A percentile compares a stretch with the other conserved stretches of the same genome.
These are phyloP conservation scores for Beaufortia kweichowensis DNA, from an alignment of 2,113 vertebrate genomes.

Conservation along the genomic window DNA sequence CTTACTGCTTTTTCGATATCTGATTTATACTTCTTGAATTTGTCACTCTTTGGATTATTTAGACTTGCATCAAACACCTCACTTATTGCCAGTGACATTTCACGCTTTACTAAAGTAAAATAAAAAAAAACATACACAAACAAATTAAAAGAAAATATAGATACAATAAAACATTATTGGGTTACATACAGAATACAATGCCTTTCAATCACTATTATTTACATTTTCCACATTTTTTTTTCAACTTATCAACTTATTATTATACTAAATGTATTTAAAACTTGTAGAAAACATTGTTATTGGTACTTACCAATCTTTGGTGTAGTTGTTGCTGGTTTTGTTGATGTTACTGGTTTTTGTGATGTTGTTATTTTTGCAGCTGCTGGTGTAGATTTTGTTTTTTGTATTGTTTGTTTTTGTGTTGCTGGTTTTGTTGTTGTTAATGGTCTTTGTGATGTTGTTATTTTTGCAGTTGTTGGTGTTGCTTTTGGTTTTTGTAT, in stretches of 20 bases:
- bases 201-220: too few species aligned
- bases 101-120: background rate
- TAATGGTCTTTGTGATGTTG: too few species aligned
- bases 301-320: background rate
- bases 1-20: slow-evolving; percentile 34
- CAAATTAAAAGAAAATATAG: background rate
- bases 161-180: too few species aligned
- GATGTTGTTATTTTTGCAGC: background rate
- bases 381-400: background rate
- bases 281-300: background rate
- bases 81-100: slow-evolving; percentile 24
- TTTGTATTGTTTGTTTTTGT: too few species aligned
- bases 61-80: slow-evolving; percentile 32
- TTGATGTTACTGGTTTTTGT: too few species aligned
- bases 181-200: too few species aligned
- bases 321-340: too few species aligned
- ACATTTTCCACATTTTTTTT: too few species aligned
- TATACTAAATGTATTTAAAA: too few species aligned
- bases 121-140: background rate
- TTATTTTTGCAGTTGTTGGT: too few species aligned
- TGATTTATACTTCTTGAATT: slow-evolving; percentile 20
- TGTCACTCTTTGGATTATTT: slow-evolving; percentile 1
- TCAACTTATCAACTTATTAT: too few species aligned
- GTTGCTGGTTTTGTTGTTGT: too few species aligned
- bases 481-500: background rate